Evolutionary conservation across 2,888 invertebrate genomes (phyloP).

Genomic region (Drosophila fungiperda): DNA sequence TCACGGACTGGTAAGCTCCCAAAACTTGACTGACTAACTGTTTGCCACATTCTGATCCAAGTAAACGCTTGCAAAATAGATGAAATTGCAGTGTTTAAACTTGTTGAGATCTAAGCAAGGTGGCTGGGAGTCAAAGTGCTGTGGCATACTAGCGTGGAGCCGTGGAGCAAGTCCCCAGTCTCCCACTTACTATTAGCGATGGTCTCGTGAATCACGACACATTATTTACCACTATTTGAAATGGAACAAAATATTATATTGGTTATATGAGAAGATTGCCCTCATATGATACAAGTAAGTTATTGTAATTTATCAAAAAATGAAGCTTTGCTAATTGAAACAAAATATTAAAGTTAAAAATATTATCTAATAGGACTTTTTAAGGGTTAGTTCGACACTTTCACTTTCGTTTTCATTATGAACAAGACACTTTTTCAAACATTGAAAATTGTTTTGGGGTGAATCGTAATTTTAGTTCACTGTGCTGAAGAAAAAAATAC

Average conservation of each 20-base stretch:
- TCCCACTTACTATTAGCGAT: slow-evolving; percentile 6
- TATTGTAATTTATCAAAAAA: no score
- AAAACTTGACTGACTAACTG: slow-evolving; percentile 23
- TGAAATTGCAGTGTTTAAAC: slow-evolving; percentile 60
- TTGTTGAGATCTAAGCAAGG: slow-evolving; percentile 27
- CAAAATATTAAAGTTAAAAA: no score
- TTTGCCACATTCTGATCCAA: slow-evolving; percentile 49
- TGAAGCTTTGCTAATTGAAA: no score
- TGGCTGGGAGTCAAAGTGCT: slow-evolving; percentile 4
- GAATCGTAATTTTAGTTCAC: no score
- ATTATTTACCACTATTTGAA: neutral
- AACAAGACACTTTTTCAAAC: neutral
- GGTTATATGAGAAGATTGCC: neutral
- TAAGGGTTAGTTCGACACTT: neutral
- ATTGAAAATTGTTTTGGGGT: no score
- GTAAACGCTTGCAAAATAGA: slow-evolving; percentile 55
- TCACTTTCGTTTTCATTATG: neutral
- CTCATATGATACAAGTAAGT: no score
- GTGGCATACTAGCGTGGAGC: neutral
- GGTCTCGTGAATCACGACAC: neutral
- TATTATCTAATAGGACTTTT: neutral
- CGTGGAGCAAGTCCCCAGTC: slow-evolving; percentile 8
- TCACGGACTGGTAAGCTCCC: slow-evolving; percentile 9
- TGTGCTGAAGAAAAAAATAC: no score
- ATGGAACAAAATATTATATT: neutral